These are phyloP conservation scores for Rhynchomys soricoides DNA, from an alignment of 2,113 vertebrate genomes.

Conservation along the genomic window DNA sequence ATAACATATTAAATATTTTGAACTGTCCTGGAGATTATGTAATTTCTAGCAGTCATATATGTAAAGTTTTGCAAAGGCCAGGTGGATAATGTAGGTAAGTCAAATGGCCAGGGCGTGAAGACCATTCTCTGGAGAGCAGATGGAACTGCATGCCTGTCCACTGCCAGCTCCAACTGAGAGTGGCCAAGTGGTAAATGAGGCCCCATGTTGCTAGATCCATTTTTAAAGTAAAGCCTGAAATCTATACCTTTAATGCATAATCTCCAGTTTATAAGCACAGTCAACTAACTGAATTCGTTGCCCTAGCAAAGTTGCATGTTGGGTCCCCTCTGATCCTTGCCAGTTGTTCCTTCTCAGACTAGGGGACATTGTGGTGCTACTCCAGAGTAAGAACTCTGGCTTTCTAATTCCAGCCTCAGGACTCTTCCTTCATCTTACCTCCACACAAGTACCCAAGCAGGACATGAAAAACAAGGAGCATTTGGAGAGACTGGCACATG, in stretches of 20 bases:
- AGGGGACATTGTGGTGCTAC: background rate
- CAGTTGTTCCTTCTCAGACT: background rate
- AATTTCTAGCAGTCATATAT: background rate
- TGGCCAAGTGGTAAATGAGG: background rate
- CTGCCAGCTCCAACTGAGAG: background rate
- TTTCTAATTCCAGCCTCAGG: background rate
- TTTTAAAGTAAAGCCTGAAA: background rate
- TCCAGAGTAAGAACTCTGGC: background rate
- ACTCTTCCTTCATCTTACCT: background rate
- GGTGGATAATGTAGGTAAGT: background rate
- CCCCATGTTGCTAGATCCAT: background rate
- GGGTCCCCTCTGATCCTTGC: background rate
- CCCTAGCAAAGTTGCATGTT: background rate
- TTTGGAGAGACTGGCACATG: background rate
- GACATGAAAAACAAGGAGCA: background rate
- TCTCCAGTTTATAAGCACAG: background rate
- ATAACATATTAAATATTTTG: background rate
- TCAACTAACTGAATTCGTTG: background rate
- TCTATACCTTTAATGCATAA: background rate
- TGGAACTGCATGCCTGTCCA: background rate
- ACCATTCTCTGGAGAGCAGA: background rate
- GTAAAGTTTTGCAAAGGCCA: background rate
- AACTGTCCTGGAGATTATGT: background rate
- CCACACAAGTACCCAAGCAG: background rate
- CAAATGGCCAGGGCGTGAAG: background rate